phyloP scores from a whole-genome alignment of 2,797 vertebrate species.

The Phrynocephalus guinanensis region DNA sequence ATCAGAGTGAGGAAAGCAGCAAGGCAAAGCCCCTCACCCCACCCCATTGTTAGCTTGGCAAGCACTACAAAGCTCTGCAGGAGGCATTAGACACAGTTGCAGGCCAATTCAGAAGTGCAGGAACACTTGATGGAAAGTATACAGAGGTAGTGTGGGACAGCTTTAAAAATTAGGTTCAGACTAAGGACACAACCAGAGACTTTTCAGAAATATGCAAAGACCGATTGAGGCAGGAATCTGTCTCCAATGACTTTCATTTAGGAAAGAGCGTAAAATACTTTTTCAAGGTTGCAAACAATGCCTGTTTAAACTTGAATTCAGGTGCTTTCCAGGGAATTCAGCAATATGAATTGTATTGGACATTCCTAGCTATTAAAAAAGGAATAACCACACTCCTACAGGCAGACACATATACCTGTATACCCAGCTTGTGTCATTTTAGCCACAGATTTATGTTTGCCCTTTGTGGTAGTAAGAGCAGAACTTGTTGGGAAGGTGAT shows the following conservation, averaged over 20 bases:
- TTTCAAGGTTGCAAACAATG: too few relatives aligned
- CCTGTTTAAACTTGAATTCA: neutral
- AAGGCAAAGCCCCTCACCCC: conserved; percentile 20
- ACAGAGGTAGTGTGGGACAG: conserved; percentile 18
- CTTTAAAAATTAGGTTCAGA: conserved; percentile 46
- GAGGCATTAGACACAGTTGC: conserved; percentile 47
- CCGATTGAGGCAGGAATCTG: neutral
- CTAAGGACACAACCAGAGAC: conserved; percentile 28
- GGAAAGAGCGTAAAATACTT: neutral
- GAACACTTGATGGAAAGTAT: conserved; percentile 24
- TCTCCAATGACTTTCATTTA: neutral
- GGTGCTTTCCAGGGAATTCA: neutral
- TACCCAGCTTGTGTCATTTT: neutral
- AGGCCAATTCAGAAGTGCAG: conserved; percentile 34
- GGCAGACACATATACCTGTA: neutral
- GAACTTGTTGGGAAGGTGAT: neutral
- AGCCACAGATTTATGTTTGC: neutral
- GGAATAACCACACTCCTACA: neutral
- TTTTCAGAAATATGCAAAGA: conserved; percentile 1
- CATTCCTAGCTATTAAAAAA: neutral
- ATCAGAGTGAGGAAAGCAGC: conserved; percentile 21
- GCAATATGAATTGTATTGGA: neutral
- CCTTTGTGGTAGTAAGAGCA: neutral
- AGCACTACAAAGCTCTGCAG: conserved; percentile 33
- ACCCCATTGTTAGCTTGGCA: conserved; percentile 23